Evolutionary conservation across 1,140 invertebrate species (phyloP).

Genomic region (Oryzaephilus surinamensis): DNA sequence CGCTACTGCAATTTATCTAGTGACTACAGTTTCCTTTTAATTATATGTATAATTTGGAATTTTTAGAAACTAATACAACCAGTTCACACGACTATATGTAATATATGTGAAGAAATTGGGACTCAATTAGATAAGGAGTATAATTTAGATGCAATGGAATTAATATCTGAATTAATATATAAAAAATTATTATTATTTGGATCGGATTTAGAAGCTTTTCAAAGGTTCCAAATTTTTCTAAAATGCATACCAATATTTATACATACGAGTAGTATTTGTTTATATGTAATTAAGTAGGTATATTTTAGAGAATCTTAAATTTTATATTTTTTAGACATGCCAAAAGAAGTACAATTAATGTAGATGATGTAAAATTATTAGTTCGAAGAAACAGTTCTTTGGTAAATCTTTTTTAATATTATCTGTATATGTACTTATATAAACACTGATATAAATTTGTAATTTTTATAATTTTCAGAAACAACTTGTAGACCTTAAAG

Average conservation of each 20-base stretch:
- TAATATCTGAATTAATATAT: conserved; percentile 41
- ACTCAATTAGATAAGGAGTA: conserved; percentile 37
- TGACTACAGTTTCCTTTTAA: neutral
- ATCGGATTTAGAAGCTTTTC: conserved; percentile 45
- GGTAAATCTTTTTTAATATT: conserved; percentile 30
- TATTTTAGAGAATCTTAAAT: neutral
- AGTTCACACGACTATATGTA: conserved; percentile 36
- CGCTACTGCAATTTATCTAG: too few species aligned
- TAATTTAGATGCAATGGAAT: conserved; percentile 36
- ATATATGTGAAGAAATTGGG: conserved; percentile 39
- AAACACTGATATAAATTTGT: conserved; percentile 3
- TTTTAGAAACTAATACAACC: conserved; percentile 39
- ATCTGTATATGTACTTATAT: neutral
- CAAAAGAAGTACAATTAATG: conserved; percentile 40
- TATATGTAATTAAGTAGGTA: neutral
- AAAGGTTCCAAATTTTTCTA: conserved; percentile 36
- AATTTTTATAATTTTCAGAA: conserved; percentile 18
- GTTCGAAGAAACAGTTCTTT: conserved; percentile 41
- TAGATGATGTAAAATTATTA: conserved; percentile 44
- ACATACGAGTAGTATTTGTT: neutral
- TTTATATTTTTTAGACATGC: conserved; percentile 38
- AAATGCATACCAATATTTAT: conserved; percentile 1
- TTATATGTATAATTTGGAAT: conserved; percentile 1
- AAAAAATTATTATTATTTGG: conserved; percentile 40
- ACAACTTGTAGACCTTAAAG: conserved; percentile 19